Percentiles rank a stretch among this genome's conserved stretches.
Conservation (phyloP, 2,888 invertebrate species). For the Trypoxylon attenuatum region DNA sequence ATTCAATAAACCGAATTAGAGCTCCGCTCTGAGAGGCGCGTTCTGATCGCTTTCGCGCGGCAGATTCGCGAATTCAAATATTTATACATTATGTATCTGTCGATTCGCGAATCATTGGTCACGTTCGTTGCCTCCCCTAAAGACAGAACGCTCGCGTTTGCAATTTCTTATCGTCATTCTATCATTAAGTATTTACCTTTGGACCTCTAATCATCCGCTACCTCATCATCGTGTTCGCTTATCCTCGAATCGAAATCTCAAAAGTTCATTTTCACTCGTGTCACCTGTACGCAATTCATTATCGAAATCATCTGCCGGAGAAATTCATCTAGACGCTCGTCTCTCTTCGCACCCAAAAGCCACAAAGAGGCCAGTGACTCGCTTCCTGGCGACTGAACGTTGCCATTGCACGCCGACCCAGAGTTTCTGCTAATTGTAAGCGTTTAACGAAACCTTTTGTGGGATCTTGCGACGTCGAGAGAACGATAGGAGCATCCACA, state of each 20-base stretch:
- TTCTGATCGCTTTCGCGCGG: constrained; percentile 42
- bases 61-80: not conserved
- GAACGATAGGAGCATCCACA: too few relatives aligned
- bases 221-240: too few relatives aligned
- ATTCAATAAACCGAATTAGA: constrained; percentile 71
- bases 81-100: constrained; percentile 2
- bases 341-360: too few relatives aligned
- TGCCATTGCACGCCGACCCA: constrained; percentile 15
- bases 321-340: too few relatives aligned
- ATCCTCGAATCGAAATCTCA: not conserved
- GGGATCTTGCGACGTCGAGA: constrained; percentile 20
- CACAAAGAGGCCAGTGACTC: not conserved
- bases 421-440: constrained; percentile 10
- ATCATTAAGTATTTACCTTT: not conserved
- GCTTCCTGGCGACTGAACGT: constrained; percentile 22
- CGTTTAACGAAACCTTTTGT: too few relatives aligned
- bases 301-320: not conserved
- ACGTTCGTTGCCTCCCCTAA: constrained; percentile 16
- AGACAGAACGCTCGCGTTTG: too few relatives aligned
- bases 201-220: too few relatives aligned
- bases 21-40: constrained; percentile 44
- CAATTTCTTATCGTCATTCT: too few relatives aligned
- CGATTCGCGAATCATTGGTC: constrained; percentile 11
- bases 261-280: not conserved
- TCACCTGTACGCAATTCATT: not conserved